Evolutionary conservation across 2,113 vertebrate genomes (phyloP), one percentile per base, ranked within the genome.

Genomic region (Dicentrarchus labrax): DNA sequence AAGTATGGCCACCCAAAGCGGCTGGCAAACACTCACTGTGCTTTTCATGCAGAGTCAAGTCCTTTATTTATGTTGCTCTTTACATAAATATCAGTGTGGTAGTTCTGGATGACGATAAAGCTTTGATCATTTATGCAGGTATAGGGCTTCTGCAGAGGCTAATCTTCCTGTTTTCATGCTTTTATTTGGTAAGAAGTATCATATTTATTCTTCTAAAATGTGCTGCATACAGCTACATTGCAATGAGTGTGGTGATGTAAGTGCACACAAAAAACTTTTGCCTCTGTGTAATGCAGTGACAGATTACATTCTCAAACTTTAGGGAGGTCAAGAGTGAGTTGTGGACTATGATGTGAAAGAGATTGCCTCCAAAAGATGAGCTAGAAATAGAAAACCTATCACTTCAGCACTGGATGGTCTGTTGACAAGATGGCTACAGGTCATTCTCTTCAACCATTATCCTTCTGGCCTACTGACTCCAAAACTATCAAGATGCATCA

Each of bases 1-100:
- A 93, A 91, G 75, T 92, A 80, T 86, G 97, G 91, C 96, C 97
- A 97, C 96, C 97, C 92, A 94, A 96, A 95, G 95, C 53, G 72
- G 92, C 86, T 95, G 94, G 93, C 92, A 92, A 89, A 80, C 73
- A 70, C 77, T 93, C 79, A 60, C 72, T 80, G 82, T 77, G 88
- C 86, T 83, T 92, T 91, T 92, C 83, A 92, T 68, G 16, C 84
- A 82, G 83, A 93, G 90, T 93, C 90, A 93, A 91, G 82, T 91
- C 79, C 73, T 91, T 90, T 91, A 78, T 92, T 91, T 88, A 86
- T 81, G 79, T 89, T 65, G 45, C 73, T 56, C 85, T 82, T 75
- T 85, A 88, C 74, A 85, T 83, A 87, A 84, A 83, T 68, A 88
- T 91, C 73, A 82, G 73, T 87, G 74, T 60, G 56, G 51, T 80